Evolutionary conservation across 2,113 vertebrate species (phyloP).

Genomic region (Vidua macroura): DNA sequence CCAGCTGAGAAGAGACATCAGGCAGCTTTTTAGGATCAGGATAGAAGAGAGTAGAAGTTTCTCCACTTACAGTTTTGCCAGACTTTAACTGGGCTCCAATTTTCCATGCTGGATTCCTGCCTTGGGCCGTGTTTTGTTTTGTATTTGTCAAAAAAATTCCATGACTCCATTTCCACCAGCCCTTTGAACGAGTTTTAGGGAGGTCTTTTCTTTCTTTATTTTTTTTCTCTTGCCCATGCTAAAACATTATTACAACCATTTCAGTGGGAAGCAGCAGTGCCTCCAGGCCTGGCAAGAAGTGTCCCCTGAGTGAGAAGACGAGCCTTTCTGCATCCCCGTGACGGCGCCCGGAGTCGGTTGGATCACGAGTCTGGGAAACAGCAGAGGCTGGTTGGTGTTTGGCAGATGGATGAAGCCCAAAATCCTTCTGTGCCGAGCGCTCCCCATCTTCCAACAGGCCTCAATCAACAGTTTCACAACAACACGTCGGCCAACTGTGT

Average conservation of each 20-base stretch:
- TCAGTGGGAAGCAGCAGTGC: conserved; percentile 37
- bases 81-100: conserved; percentile 15
- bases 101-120: conserved; percentile 62
- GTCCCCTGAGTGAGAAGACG: conserved; percentile 6
- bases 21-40: conserved; percentile 44
- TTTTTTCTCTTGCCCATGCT: conserved; percentile 21
- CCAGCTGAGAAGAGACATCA: background rate
- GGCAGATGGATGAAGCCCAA: background rate
- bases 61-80: conserved; percentile 32
- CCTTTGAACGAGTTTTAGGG: conserved; percentile 58
- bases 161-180: conserved; percentile 49
- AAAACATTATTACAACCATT: conserved; percentile 44
- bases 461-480: conserved; percentile 48
- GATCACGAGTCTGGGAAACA: conserved; percentile 29
- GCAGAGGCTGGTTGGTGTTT: conserved; percentile 20
- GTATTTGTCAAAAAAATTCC: conserved; percentile 56
- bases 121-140: conserved; percentile 54
- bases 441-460: conserved; percentile 1
- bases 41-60: conserved; percentile 30
- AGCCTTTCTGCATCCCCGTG: conserved; percentile 40
- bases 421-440: background rate
- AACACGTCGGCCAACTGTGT: background rate
- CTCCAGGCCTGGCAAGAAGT: conserved; percentile 50
- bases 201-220: conserved; percentile 40
- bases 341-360: background rate